A percentile compares a stretch with the other conserved stretches of the same genome.
phyloP scores from a whole-genome alignment of 2,888 invertebrate species.

The Nomada hirtipes region DNA sequence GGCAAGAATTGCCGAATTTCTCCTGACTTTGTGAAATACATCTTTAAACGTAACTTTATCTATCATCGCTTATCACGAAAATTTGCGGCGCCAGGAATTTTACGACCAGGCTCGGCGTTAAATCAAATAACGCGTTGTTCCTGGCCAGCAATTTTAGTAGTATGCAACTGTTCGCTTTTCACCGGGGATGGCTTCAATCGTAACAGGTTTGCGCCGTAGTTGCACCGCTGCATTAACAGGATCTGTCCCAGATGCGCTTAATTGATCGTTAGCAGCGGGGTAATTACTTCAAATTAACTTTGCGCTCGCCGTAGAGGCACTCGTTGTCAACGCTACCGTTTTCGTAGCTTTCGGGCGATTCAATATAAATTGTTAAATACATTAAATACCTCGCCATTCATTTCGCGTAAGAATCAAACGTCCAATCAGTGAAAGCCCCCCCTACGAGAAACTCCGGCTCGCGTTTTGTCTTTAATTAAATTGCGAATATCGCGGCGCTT shows the following conservation, averaged over 20 bases:
- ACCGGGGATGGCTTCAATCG: conserved; percentile 6
- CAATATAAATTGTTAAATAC: neutral
- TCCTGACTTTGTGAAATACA: too few species aligned
- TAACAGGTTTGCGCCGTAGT: conserved; percentile 11
- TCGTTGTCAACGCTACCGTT: neutral
- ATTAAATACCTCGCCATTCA: neutral
- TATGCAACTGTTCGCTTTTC: neutral
- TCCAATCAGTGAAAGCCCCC: neutral
- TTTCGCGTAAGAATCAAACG: neutral
- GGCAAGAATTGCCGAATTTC: neutral
- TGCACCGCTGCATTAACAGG: conserved; percentile 50
- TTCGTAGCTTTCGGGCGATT: too few species aligned
- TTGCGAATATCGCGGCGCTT: conserved; percentile 35
- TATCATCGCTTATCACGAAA: too few species aligned
- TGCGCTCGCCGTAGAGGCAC: neutral
- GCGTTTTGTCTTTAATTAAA: conserved; percentile 40
- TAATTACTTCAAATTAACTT: conserved; percentile 39
- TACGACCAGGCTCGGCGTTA: neutral
- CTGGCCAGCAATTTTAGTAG: conserved; percentile 29
- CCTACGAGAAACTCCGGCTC: neutral
- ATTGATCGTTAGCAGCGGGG: conserved; percentile 43
- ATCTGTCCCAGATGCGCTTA: conserved; percentile 44
- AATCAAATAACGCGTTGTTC: conserved; percentile 39
- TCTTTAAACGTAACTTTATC: too few species aligned
- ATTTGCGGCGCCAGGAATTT: too few species aligned